Percentiles rank a stretch among this genome's conserved stretches.
Conservation (phyloP, 2,113 vertebrate genomes). For the Thamnophis sirtalis region DNA sequence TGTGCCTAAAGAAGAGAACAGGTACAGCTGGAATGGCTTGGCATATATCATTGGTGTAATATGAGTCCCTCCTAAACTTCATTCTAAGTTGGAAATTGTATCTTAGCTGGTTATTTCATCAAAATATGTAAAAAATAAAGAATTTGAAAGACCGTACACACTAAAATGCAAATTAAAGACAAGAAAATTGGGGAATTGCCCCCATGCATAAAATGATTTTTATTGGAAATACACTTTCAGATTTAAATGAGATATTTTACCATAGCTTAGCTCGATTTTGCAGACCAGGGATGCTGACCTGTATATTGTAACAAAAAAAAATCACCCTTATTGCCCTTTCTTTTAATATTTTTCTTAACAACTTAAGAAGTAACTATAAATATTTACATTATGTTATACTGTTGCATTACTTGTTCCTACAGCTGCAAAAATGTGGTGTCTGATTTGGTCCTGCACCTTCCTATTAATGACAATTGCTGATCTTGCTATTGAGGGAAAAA, state of each 20-base stretch:
- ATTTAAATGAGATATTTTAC: background rate
- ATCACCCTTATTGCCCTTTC: background rate
- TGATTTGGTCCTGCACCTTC: constrained; percentile 49
- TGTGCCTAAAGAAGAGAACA: background rate
- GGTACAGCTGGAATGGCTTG: background rate
- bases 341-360: background rate
- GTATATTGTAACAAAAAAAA: background rate
- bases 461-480: constrained; percentile 45
- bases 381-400: background rate
- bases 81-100: background rate
- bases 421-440: constrained; percentile 76
- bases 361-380: background rate
- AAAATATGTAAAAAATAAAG: background rate
- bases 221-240: background rate
- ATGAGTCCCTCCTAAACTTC: background rate
- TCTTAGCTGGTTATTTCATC: background rate
- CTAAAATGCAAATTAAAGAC: background rate
- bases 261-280: background rate
- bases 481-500: constrained; percentile 66
- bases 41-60: background rate
- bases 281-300: background rate
- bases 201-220: background rate
- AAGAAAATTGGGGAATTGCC: background rate
- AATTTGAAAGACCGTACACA: background rate
- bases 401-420: constrained; percentile 24